Percentiles rank a stretch among this genome's conserved stretches.
phyloP scores from a whole-genome alignment of 2,888 invertebrate genomes.

The Psylliodes chrysocephalus region DNA sequence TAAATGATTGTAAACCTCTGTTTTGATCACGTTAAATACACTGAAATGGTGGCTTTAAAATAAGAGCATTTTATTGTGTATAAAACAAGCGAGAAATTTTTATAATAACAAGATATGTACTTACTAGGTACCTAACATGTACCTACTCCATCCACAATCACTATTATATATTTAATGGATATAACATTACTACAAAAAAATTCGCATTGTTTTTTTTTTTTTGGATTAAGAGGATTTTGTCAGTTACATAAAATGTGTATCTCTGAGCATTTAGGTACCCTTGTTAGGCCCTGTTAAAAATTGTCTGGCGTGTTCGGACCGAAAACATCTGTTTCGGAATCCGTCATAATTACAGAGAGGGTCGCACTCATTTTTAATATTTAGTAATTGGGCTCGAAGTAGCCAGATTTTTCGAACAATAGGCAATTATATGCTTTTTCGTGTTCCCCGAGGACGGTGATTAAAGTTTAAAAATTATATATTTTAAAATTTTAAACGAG shows the following conservation, averaged over 20 bases:
- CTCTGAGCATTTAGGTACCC: not conserved
- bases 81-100: too few species aligned
- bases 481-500: conserved; percentile 3
- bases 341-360: conserved; percentile 25
- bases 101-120: too few species aligned
- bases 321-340: conserved; percentile 29
- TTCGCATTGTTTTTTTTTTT: too few species aligned
- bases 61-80: too few species aligned
- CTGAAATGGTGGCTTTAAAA: too few species aligned
- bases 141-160: too few species aligned
- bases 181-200: too few species aligned
- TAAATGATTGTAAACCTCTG: too few species aligned
- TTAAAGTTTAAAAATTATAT: conserved; percentile 4
- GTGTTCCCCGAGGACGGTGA: not conserved
- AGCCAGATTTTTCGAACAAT: conserved; percentile 4
- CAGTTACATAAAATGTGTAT: not conserved
- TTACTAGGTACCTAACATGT: too few species aligned
- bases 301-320: not conserved
- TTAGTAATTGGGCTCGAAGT: conserved; percentile 7
- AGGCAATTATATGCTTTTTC: conserved; percentile 1
- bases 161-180: too few species aligned
- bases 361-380: conserved; percentile 16
- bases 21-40: too few species aligned
- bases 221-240: too few species aligned
- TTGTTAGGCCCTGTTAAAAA: conserved; percentile 11